Conservation (phyloP, 2,888 invertebrate species). For the Lepidochrysops patricia region DNA sequence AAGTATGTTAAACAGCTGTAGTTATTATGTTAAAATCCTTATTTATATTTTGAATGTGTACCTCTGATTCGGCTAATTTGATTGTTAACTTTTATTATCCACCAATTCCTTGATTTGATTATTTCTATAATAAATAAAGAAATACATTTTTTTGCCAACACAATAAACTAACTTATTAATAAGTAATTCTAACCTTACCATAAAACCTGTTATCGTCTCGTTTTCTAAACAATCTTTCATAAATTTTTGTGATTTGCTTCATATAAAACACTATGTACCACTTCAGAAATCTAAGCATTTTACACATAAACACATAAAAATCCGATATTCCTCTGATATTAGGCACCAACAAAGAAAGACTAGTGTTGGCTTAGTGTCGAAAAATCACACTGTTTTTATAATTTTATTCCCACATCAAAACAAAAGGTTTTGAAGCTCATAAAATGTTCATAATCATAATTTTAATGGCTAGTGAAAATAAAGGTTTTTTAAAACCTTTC, state of each 20-base stretch:
- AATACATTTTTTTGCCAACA: too few relatives aligned
- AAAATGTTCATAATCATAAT: background rate
- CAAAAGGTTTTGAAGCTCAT: background rate
- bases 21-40: too few relatives aligned
- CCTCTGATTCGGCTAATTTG: too few relatives aligned
- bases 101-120: too few relatives aligned
- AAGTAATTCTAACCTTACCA: background rate
- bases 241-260: background rate
- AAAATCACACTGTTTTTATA: background rate
- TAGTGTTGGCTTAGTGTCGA: background rate
- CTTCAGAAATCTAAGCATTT: background rate
- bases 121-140: too few relatives aligned
- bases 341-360: background rate
- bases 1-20: too few relatives aligned
- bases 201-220: background rate
- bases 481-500: background rate
- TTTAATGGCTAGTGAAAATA: background rate
- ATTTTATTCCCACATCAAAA: background rate
- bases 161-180: too few relatives aligned
- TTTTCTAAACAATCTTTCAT: background rate
- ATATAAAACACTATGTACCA: constrained; percentile 1
- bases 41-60: background rate
- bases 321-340: background rate
- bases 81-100: too few relatives aligned
- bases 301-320: background rate